These are phyloP conservation scores for Drosophila gunungcola DNA, from an alignment of 1,140 invertebrate species.

Conservation along the genomic window DNA sequence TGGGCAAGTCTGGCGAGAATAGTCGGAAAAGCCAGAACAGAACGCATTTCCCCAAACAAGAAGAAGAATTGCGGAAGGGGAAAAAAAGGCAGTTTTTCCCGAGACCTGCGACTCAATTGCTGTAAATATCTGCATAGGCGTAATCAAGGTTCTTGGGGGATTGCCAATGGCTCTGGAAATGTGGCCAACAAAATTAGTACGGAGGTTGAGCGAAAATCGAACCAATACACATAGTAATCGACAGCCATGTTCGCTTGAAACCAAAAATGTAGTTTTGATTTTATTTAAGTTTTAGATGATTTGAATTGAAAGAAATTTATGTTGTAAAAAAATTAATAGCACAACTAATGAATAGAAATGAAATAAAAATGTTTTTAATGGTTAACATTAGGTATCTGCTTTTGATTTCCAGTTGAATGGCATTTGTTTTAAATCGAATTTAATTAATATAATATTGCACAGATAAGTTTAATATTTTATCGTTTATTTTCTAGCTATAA, in stretches of 20 bases:
- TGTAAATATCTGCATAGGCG: conserved; percentile 48
- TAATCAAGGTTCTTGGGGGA: conserved; percentile 41
- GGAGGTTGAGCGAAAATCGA: background rate
- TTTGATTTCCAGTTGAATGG: no score
- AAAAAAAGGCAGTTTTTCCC: conserved; percentile 7
- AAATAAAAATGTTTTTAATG: no score
- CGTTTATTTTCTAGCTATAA: no score
- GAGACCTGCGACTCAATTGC: conserved; percentile 42
- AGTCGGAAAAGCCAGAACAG: conserved; percentile 18
- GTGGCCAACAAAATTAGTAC: background rate
- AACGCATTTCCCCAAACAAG: conserved; percentile 30
- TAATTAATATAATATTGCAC: no score
- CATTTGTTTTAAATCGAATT: no score
- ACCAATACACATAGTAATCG: background rate
- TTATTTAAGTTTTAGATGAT: background rate
- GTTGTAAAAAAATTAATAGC: no score
- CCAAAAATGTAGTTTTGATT: background rate
- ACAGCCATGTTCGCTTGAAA: background rate
- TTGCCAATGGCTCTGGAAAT: conserved; percentile 17
- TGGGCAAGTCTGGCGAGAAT: conserved; percentile 23
- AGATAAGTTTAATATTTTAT: no score
- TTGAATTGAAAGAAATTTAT: no score
- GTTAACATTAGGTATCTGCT: no score
- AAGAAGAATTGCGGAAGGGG: background rate
- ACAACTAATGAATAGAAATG: no score